Evolutionary conservation across 1,140 invertebrate genomes (phyloP), one percentile per base, ranked within the genome.

Genomic region (Telenomus remus): DNA sequence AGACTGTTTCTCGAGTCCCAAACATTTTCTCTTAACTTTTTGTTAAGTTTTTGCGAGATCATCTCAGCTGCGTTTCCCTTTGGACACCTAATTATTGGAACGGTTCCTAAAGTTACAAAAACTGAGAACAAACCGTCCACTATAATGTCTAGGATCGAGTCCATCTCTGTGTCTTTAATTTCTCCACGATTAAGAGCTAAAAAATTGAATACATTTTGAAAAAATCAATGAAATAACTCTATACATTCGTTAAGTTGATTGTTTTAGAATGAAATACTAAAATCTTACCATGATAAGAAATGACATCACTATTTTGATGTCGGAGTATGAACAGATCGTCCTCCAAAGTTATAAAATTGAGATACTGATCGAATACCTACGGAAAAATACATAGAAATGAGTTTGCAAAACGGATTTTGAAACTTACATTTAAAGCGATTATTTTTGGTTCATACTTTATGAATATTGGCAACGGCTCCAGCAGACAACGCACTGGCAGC

Each of bases 331-430:
- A 99, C 86, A 99, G 91, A 85, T 99, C 97, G 88, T 99, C 97
- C 91, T 99, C 98, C 56, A 99, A 89, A 33, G 95, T 95, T 80
- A 99, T 99, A 84, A 99, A 99, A 89, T 99, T 99, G 34, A 99
- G 90, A 91, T 99, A 99, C 86, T 99, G 98, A 88, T 98, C 97
- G 87, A 92, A 98, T 37, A 98, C 91, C 92, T 93, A 61, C n/a
- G 37, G 82, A 85, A 47, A 4, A 39, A 39, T 39, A 9, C 46
- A 48, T 11, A 12, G 27, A 13, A 27, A 44, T 11, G 27, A 49
- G 55, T 27, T n/a, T 27, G 19, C 19, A 27, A 27, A 27, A 27
- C 6, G 19, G 19, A n/a, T n/a, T n/a, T n/a, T n/a, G n/a, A 27
- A 27, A 27, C 19, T 27, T 6, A 27, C 1, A 6, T 27, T 27